phyloP scores from a whole-genome alignment of 1,140 invertebrate species.

The Sarcophaga bullata region DNA sequence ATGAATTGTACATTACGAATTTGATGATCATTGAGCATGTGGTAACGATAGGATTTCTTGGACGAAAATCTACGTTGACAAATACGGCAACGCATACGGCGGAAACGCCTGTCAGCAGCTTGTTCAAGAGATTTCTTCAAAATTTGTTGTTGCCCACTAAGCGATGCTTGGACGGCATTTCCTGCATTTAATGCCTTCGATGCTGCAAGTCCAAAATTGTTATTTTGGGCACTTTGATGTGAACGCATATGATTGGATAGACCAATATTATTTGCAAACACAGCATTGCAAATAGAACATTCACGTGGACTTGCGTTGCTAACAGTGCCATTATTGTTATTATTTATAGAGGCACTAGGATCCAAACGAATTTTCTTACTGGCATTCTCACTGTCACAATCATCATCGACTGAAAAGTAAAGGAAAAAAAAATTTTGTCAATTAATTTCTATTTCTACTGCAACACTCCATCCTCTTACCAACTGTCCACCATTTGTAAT shows the following conservation, averaged over 20 bases:
- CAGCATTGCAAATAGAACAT: conserved; percentile 61
- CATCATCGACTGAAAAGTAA: conserved; percentile 53
- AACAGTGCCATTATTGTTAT: conserved; percentile 48
- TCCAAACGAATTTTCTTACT: conserved; percentile 61
- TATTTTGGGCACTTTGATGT: conserved; percentile 55
- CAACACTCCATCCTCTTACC: conserved; percentile 50
- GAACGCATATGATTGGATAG: conserved; percentile 65
- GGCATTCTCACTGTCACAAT: conserved; percentile 48
- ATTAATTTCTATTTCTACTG: background rate
- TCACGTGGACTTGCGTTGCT: conserved; percentile 55
- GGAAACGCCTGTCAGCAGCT: conserved; percentile 61
- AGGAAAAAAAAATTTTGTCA: conserved; percentile 43
- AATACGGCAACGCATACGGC: conserved; percentile 63
- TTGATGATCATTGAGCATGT: conserved; percentile 64
- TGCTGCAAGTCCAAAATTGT: conserved; percentile 2
- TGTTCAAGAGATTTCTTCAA: conserved; percentile 59
- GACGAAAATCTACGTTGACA: conserved; percentile 63
- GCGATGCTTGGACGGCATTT: conserved; percentile 50
- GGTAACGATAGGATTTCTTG: conserved; percentile 63
- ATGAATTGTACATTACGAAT: conserved; percentile 65
- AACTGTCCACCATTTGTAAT: conserved; percentile 63
- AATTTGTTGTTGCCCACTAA: conserved; percentile 55
- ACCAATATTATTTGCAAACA: conserved; percentile 62
- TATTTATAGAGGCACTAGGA: conserved; percentile 29
- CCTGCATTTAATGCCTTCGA: background rate